phyloP scores from a whole-genome alignment of 2,888 invertebrate genomes.

The Andrena hattorfiana region DNA sequence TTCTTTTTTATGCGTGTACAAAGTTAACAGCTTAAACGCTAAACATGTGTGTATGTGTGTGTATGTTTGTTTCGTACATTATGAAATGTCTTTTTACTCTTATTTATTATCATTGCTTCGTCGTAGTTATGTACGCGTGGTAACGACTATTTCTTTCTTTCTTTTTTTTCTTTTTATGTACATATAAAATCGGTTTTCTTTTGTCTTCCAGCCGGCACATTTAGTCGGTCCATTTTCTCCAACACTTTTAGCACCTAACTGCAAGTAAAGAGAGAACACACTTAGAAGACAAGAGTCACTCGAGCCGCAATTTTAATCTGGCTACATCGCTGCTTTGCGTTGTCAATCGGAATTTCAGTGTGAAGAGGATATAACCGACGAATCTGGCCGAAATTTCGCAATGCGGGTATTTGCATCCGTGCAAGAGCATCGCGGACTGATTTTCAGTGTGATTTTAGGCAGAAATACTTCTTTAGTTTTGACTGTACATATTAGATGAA shows the following conservation, averaged over 20 bases:
- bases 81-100: conserved; percentile 46
- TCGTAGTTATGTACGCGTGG: conserved; percentile 55
- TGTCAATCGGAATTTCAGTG: not conserved
- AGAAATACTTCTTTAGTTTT: not conserved
- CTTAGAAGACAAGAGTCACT: conserved; percentile 49
- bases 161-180: conserved; percentile 73
- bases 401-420: not conserved
- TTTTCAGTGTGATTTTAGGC: not conserved
- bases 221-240: conserved; percentile 73
- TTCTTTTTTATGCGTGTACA: conserved; percentile 33
- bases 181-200: conserved; percentile 77
- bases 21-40: conserved; percentile 51
- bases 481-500: too few species aligned
- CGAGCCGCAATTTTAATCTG: conserved; percentile 7
- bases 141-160: conserved; percentile 44
- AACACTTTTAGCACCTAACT: conserved; percentile 77
- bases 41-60: conserved; percentile 45
- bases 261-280: conserved; percentile 74
- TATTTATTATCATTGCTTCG: conserved; percentile 44
- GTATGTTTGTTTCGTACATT: conserved; percentile 30
- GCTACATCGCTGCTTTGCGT: conserved; percentile 26
- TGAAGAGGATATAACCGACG: conserved; percentile 12
- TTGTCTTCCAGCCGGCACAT: conserved; percentile 74
- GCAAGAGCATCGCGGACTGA: not conserved
- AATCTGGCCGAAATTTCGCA: not conserved